These are phyloP conservation scores for Selenia dentaria DNA, from an alignment of 2,888 invertebrate genomes.

Conservation along the genomic window DNA sequence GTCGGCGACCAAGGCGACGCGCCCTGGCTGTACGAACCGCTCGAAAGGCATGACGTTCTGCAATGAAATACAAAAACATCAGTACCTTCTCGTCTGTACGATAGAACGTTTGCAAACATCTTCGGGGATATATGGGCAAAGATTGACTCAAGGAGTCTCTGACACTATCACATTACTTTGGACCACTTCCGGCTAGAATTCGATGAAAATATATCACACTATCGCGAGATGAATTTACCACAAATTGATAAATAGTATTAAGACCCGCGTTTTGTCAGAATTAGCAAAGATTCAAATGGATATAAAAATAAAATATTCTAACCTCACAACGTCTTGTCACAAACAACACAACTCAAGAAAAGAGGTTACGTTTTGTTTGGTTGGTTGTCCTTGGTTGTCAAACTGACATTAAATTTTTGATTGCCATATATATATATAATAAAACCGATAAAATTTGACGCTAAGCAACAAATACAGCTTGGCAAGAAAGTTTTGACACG, in stretches of 20 bases:
- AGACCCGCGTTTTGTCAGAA: constrained; percentile 4
- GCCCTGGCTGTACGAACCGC: constrained; percentile 98
- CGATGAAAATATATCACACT: constrained; percentile 22
- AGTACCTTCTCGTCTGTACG: constrained; percentile 10
- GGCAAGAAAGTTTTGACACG: too few species aligned
- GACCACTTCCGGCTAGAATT: constrained; percentile 32
- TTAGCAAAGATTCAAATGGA: constrained; percentile 54
- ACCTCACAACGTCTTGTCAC: constrained; percentile 76
- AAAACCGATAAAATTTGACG: too few species aligned
- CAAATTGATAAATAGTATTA: constrained; percentile 1
- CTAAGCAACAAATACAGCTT: too few species aligned
- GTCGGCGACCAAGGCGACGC: constrained; percentile 97
- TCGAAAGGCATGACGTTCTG: constrained; percentile 90
- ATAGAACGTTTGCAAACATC: too few species aligned
- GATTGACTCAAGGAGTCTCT: too few species aligned
- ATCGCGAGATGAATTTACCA: neutral
- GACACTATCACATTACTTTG: constrained; percentile 37
- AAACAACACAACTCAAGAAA: constrained; percentile 62
- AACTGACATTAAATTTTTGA: too few species aligned
- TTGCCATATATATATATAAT: too few species aligned
- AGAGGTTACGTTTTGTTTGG: constrained; percentile 49
- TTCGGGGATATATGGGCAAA: too few species aligned
- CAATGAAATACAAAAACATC: constrained; percentile 45
- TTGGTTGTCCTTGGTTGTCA: too few species aligned
- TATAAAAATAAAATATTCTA: constrained; percentile 63